Base-by-base conservation (phyloP, 2,797 vertebrate genomes). In the Takifugu ocellatus region DNA sequence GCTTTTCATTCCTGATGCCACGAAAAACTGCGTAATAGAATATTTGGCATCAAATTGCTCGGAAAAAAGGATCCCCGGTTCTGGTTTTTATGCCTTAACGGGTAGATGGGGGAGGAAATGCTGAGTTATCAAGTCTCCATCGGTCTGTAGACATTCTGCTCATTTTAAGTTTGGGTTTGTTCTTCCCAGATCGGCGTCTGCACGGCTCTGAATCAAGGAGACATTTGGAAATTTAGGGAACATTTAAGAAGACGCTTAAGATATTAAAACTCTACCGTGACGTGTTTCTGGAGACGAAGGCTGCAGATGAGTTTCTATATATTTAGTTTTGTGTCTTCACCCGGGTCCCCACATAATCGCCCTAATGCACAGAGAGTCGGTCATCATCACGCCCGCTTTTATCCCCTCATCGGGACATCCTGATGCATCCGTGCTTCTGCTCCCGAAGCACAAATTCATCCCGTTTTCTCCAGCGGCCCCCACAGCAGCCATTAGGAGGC, bases 351-450 rank as follows among this genome's bases (percentile, higher is more conserved):
- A 51, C 74, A 66, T 58, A 75, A 66, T 43, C 72, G 49, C 61
- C 54, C 72, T 88, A 86, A 90, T 87, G 70, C 59, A 55, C 27
- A 61, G 54, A 49, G 39, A 65, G 73, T 42, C 64, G 52, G 71
- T 75, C 62, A 74, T 76, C 67, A 58, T 71, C 85, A 82, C 58
- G 56, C 77, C 58, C 77, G 51, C 72, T 84, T 39, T 89, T 84
- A 79, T 55, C 59, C 56, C 66, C 71, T 66, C 78, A 48, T 54
- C 73, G 42, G 55, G 79, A 21, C 80, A 71, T 66, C 66, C 55
- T 57, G 51, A 48, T 46, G 42, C 42, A 46, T 65, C 49, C 71
- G 72, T 89, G 87, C 72, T 68, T 63, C 46, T 6, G 24, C 70
- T 74, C 62, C 68, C 45, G 61, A 77, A 73, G 61, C 63, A 59